phyloP scores from a whole-genome alignment of 1,140 invertebrate species.

The Drosophila simulans region DNA sequence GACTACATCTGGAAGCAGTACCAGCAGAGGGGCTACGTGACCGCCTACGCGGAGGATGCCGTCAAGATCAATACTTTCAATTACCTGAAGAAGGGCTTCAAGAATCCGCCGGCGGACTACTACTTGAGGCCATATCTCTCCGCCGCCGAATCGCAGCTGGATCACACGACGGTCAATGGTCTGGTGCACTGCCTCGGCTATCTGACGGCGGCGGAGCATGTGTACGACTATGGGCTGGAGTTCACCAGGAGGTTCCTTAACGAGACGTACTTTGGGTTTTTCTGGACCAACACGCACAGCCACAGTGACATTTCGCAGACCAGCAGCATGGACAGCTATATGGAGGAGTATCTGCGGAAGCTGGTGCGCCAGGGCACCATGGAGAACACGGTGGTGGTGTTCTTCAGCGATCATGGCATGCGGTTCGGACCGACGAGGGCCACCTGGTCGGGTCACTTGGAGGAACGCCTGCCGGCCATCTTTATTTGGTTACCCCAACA shows the following conservation, averaged over 20 bases:
- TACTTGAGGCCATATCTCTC: slow-evolving; percentile 91
- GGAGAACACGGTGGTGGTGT: slow-evolving; percentile 90
- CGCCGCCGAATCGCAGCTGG: slow-evolving; percentile 87
- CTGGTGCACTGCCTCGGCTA: slow-evolving; percentile 87
- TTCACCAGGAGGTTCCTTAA: slow-evolving; percentile 86
- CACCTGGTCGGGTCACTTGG: slow-evolving; percentile 90
- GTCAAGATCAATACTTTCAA: slow-evolving; percentile 92
- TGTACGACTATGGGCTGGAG: slow-evolving; percentile 87
- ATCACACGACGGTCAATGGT: slow-evolving; percentile 77
- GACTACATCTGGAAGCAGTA: slow-evolving; percentile 93
- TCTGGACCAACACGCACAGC: slow-evolving; percentile 91
- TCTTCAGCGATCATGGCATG: slow-evolving; percentile 97
- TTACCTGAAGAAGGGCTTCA: slow-evolving; percentile 92
- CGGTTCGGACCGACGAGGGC: slow-evolving; percentile 92
- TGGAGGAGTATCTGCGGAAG: slow-evolving; percentile 86
- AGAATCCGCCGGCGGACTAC: slow-evolving; percentile 91
- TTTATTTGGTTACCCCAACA: slow-evolving; percentile 91
- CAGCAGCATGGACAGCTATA: slow-evolving; percentile 88
- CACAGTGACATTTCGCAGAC: slow-evolving; percentile 92
- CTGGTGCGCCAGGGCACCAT: slow-evolving; percentile 87
- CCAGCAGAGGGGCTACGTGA: slow-evolving; percentile 89
- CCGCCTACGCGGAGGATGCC: slow-evolving; percentile 92
- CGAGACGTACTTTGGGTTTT: slow-evolving; percentile 90
- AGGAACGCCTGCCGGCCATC: slow-evolving; percentile 95
- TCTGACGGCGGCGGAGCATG: slow-evolving; percentile 86